Conservation (phyloP, 2,888 invertebrate species). For the Alloplasta piceator region DNA sequence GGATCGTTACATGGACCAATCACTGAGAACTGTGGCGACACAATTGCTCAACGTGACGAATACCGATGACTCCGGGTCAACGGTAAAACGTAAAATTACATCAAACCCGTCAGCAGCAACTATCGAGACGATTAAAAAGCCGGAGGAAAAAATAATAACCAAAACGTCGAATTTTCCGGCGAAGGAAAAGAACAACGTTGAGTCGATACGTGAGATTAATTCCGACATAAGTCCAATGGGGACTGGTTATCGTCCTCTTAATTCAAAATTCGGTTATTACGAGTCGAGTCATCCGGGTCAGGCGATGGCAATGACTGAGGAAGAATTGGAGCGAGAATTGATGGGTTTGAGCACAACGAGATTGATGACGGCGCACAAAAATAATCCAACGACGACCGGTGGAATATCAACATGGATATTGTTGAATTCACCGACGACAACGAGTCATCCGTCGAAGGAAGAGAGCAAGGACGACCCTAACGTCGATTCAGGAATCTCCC, state of each 20-base stretch:
- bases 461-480: slow-evolving; percentile 34
- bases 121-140: too few species aligned
- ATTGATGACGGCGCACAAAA: slow-evolving; percentile 74
- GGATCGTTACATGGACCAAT: slow-evolving; percentile 77
- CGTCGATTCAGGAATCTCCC: slow-evolving; percentile 25
- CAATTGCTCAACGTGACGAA: slow-evolving; percentile 79
- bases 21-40: slow-evolving; percentile 80
- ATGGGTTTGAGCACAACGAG: slow-evolving; percentile 68
- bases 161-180: slow-evolving; percentile 37
- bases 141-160: neutral
- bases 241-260: slow-evolving; percentile 77
- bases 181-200: slow-evolving; percentile 55
- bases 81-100: slow-evolving; percentile 49
- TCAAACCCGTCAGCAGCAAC: slow-evolving; percentile 7
- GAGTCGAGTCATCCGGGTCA: slow-evolving; percentile 86
- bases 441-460: slow-evolving; percentile 60
- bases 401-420: slow-evolving; percentile 92
- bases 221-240: slow-evolving; percentile 67
- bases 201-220: slow-evolving; percentile 63
- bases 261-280: slow-evolving; percentile 81
- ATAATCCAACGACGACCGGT: slow-evolving; percentile 86
- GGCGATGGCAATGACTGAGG: slow-evolving; percentile 87
- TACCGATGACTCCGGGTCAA: slow-evolving; percentile 59
- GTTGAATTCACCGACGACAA: slow-evolving; percentile 85
- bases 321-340: slow-evolving; percentile 86